These are phyloP conservation scores for Dufourea novaeangliae DNA, from an alignment of 1,140 invertebrate species.

Conservation along the genomic window DNA sequence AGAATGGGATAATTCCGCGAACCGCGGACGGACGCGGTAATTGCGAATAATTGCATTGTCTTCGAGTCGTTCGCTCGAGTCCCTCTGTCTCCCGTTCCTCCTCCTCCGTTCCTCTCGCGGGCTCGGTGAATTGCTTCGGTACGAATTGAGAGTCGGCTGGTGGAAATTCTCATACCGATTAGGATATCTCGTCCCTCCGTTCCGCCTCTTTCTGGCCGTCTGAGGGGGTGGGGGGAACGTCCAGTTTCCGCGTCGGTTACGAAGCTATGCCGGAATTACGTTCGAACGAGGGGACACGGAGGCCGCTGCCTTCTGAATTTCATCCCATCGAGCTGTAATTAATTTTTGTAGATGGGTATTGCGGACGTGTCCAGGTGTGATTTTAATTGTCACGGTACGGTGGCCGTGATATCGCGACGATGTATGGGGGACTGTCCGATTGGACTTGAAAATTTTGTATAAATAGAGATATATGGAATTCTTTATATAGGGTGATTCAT, in stretches of 20 bases:
- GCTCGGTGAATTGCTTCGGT: conserved; percentile 69
- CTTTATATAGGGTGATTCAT: too few relatives aligned
- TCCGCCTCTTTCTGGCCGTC: conserved; percentile 51
- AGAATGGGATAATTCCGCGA: conserved; percentile 78
- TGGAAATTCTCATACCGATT: conserved; percentile 71
- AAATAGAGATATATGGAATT: too few relatives aligned
- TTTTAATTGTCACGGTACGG: not conserved
- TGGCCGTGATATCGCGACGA: not conserved
- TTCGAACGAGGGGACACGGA: conserved; percentile 33
- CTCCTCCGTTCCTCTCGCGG: conserved; percentile 32
- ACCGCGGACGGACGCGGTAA: conserved; percentile 79
- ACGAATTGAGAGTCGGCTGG: conserved; percentile 66
- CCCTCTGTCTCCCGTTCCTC: conserved; percentile 55
- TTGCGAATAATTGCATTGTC: conserved; percentile 83
- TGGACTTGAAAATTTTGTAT: too few relatives aligned
- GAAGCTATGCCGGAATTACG: conserved; percentile 49
- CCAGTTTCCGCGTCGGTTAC: conserved; percentile 37
- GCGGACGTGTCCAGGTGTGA: not conserved
- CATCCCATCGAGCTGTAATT: conserved; percentile 46
- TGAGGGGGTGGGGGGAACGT: conserved; percentile 31
- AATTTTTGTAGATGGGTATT: conserved; percentile 56
- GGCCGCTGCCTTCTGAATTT: conserved; percentile 31
- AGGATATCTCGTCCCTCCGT: conserved; percentile 58
- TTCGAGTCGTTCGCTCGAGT: conserved; percentile 78
- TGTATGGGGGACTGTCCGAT: too few relatives aligned